phyloP scores from a whole-genome alignment of 64 coral and sea anemone genomes.

The Stichodactyla mertensii region DNA sequence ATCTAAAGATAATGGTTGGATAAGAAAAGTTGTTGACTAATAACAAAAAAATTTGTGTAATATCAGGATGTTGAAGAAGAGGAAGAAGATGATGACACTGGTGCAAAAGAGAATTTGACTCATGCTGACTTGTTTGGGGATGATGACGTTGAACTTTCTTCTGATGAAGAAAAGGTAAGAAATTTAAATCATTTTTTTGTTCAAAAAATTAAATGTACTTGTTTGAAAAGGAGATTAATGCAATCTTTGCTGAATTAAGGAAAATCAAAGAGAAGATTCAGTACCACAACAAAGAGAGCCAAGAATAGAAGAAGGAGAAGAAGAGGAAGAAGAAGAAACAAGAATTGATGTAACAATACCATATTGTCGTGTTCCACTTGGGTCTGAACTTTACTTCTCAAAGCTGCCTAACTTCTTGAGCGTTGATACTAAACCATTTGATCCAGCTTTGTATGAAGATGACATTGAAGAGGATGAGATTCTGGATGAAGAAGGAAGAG shows the following conservation, averaged over 20 bases:
- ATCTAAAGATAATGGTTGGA: too few species aligned
- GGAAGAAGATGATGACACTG: background rate
- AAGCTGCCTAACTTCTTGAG: slow-evolving; percentile 98
- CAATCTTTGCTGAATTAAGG: background rate
- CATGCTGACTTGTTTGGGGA: slow-evolving; percentile 88
- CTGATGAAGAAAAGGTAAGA: slow-evolving; percentile 73
- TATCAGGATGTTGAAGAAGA: background rate
- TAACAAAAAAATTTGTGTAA: too few species aligned
- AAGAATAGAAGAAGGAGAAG: slow-evolving; percentile 62
- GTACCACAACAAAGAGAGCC: background rate
- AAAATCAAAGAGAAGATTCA: slow-evolving; percentile 1
- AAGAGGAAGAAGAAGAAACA: slow-evolving; percentile 87
- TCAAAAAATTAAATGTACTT: background rate
- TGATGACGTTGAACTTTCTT: slow-evolving; percentile 78
- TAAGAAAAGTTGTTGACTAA: background rate
- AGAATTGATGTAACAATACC: slow-evolving; percentile 94
- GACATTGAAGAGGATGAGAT: slow-evolving; percentile 99
- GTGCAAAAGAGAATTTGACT: slow-evolving; percentile 15
- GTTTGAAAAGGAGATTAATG: background rate
- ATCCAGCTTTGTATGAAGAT: slow-evolving; percentile 82
- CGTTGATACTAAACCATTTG: slow-evolving; percentile 95
- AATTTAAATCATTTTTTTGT: background rate
- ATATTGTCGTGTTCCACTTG: slow-evolving; percentile 77
- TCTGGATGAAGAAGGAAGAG: slow-evolving; percentile 95
- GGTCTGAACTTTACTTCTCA: slow-evolving; percentile 89